A percentile compares a stretch with the other conserved stretches of the same genome.
These are phyloP conservation scores for Rhinogobio ventralis DNA, from an alignment of 2,797 vertebrate genomes.

Conservation along the genomic window DNA sequence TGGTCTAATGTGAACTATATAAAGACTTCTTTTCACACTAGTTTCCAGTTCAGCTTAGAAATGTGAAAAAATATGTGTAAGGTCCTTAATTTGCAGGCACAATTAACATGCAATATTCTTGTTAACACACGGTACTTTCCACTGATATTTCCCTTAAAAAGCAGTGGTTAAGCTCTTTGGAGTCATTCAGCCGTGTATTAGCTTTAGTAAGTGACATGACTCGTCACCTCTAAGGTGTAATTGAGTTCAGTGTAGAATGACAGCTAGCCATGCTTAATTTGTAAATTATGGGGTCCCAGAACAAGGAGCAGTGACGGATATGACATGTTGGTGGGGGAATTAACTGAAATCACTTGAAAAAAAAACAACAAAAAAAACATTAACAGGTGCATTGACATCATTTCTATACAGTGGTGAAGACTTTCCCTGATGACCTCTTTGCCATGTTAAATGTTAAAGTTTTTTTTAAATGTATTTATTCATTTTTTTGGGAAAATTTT, in stretches of 20 bases:
- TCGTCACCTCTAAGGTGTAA: conserved; percentile 19
- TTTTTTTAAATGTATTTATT: background rate
- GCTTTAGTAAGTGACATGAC: conserved; percentile 23
- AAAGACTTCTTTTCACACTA: background rate
- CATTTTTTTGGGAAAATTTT: background rate
- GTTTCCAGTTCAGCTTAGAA: background rate
- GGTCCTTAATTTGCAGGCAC: background rate
- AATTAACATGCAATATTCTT: background rate
- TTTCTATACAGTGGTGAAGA: background rate
- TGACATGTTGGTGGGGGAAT: background rate
- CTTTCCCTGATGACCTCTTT: background rate
- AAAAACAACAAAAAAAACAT: background rate
- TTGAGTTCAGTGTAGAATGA: conserved; percentile 7
- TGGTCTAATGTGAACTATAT: background rate
- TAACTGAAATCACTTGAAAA: background rate
- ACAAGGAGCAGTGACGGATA: background rate
- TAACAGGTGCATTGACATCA: background rate
- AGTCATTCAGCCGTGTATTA: conserved; percentile 27
- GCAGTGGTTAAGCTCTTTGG: conserved; percentile 3
- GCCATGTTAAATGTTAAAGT: background rate
- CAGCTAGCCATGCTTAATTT: conserved; percentile 29
- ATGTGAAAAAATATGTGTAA: background rate
- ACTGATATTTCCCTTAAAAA: conserved; percentile 16
- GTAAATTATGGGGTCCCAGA: conserved; percentile 27
- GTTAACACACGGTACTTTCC: conserved; percentile 7